phyloP scores from a whole-genome alignment of 2,888 invertebrate genomes.

The Globia sparganii region DNA sequence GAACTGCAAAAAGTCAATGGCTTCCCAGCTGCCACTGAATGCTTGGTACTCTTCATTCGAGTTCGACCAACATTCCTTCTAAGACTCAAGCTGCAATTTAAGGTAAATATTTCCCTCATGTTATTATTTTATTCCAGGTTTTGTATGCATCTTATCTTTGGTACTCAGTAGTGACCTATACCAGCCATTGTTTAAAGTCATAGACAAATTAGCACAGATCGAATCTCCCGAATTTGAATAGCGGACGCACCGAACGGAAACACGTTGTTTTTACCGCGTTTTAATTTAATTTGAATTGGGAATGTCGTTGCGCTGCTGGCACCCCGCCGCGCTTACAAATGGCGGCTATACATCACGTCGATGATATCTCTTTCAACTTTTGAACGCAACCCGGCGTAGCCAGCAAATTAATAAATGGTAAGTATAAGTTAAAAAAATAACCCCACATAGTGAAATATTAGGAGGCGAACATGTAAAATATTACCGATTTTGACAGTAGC shows the following conservation, averaged over 20 bases:
- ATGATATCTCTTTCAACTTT: constrained; percentile 90
- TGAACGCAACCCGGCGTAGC: constrained; percentile 82
- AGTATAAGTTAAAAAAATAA: constrained; percentile 76
- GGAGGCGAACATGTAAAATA: constrained; percentile 71
- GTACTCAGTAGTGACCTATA: constrained; percentile 2
- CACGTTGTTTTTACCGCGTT: constrained; percentile 89
- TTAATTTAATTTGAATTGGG: constrained; percentile 89
- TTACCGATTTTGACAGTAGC: constrained; percentile 55
- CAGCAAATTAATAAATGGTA: constrained; percentile 86
- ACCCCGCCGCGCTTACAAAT: constrained; percentile 88
- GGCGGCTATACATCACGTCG: constrained; percentile 88
- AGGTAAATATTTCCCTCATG: not conserved
- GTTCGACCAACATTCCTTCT: not conserved
- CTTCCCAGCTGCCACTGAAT: not conserved
- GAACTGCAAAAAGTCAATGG: too few relatives aligned
- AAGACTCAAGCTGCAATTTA: not conserved
- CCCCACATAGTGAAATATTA: constrained; percentile 78
- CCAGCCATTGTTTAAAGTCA: constrained; percentile 67
- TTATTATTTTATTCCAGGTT: not conserved
- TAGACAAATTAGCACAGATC: constrained; percentile 90
- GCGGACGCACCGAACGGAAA: constrained; percentile 83
- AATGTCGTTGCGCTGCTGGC: constrained; percentile 83
- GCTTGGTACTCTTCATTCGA: not conserved
- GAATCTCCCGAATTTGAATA: constrained; percentile 86
- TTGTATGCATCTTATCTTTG: constrained; percentile 1